Evolutionary conservation across 2,113 vertebrate species (phyloP).

Genomic region (Bucco capensis): DNA sequence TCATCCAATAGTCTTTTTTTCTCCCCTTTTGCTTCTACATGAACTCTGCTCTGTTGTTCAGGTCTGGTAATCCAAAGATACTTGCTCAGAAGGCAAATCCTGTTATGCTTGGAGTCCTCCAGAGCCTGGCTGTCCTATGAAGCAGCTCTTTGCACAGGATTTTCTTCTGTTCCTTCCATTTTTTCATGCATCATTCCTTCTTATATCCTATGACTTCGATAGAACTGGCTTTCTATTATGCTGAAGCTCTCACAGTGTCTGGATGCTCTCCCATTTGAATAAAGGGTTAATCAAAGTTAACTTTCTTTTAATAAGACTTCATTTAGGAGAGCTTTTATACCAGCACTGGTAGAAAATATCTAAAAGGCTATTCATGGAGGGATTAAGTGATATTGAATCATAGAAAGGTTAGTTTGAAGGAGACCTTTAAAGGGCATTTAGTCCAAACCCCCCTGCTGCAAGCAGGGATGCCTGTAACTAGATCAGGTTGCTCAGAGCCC

Average conservation of each 20-base stretch:
- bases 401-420: too few relatives aligned
- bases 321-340: background rate
- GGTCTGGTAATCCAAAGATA: conserved; percentile 15
- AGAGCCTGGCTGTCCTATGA: conserved; percentile 1
- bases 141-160: conserved; percentile 17
- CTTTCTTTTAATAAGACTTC: background rate
- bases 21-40: background rate
- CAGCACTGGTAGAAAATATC: background rate
- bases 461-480: too few relatives aligned
- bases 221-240: background rate
- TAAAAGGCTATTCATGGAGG: background rate
- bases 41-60: conserved; percentile 10
- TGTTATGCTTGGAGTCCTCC: conserved; percentile 32
- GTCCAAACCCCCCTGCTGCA: too few relatives aligned
- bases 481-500: too few relatives aligned
- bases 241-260: background rate
- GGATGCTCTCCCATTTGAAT: conserved; percentile 3
- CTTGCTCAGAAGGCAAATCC: conserved; percentile 33
- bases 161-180: conserved; percentile 26
- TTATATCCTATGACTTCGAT: background rate
- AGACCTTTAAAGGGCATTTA: too few relatives aligned
- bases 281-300: conserved; percentile 13
- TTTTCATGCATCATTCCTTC: conserved; percentile 2
- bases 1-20: background rate
- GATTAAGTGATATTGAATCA: background rate